phyloP scores from a whole-genome alignment of 2,888 invertebrate species.

The Hirtodrosophila duncani region DNA sequence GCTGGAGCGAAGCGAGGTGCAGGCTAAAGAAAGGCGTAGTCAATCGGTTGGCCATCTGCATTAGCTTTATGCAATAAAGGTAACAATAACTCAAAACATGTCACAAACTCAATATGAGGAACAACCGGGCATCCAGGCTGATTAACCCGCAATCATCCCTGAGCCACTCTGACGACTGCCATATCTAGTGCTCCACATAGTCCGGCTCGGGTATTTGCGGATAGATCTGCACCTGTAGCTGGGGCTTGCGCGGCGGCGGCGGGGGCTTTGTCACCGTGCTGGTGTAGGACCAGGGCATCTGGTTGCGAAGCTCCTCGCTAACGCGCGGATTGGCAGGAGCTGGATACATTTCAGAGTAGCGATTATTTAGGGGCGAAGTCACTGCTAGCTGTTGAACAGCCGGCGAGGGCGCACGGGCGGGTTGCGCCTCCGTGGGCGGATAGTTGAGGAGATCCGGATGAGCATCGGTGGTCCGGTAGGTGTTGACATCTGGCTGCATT shows the following conservation, averaged over 20 bases:
- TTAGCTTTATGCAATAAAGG: slow-evolving; percentile 67
- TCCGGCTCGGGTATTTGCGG: slow-evolving; percentile 83
- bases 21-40: slow-evolving; percentile 10
- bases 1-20: slow-evolving; percentile 1
- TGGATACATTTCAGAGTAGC: slow-evolving; percentile 69
- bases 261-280: slow-evolving; percentile 62
- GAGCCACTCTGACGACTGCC: slow-evolving; percentile 4
- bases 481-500: slow-evolving; percentile 43
- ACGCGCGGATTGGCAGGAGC: slow-evolving; percentile 58
- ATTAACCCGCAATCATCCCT: slow-evolving; percentile 32
- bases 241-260: slow-evolving; percentile 62
- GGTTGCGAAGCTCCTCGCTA: slow-evolving; percentile 80
- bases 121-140: slow-evolving; percentile 17
- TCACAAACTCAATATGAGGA: too few relatives aligned
- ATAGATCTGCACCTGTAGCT: slow-evolving; percentile 79
- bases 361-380: slow-evolving; percentile 70
- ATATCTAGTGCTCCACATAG: slow-evolving; percentile 76
- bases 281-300: slow-evolving; percentile 82
- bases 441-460: slow-evolving; percentile 74
- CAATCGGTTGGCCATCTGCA: slow-evolving; percentile 45
- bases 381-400: slow-evolving; percentile 64
- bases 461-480: slow-evolving; percentile 71
- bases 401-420: slow-evolving; percentile 41
- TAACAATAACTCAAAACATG: slow-evolving; percentile 62
- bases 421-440: slow-evolving; percentile 41